A percentile compares a stretch with the other conserved stretches of the same genome.
phyloP scores from a whole-genome alignment of 2,113 vertebrate species.

The Proteles cristata region DNA sequence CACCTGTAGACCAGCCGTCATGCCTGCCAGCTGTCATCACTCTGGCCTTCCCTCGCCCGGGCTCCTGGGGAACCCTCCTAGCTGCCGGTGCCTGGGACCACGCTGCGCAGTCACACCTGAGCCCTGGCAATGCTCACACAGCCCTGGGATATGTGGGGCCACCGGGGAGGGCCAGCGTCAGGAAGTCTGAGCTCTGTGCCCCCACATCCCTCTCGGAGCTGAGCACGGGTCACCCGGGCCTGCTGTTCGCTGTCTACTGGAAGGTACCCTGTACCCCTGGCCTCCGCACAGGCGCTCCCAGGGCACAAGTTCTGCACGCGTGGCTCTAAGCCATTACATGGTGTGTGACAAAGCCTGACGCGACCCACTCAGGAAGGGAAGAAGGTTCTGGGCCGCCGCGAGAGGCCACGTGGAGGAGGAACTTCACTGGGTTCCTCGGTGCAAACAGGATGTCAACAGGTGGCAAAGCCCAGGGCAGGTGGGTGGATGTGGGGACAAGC shows the following conservation, averaged over 20 bases:
- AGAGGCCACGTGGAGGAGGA: background rate
- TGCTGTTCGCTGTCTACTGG: background rate
- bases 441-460: background rate
- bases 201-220: background rate
- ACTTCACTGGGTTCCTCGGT: background rate
- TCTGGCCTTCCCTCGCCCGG: background rate
- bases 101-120: background rate
- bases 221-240: background rate
- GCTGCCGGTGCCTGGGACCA: background rate
- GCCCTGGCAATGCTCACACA: accelerated
- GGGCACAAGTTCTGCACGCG: background rate
- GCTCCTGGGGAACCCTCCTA: background rate
- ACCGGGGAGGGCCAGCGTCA: accelerated
- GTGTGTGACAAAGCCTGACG: background rate
- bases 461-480: background rate
- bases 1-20: background rate
- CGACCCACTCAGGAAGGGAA: background rate
- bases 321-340: background rate
- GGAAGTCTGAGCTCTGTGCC: background rate
- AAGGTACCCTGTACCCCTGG: background rate
- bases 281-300: background rate
- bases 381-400: background rate
- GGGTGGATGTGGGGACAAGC: background rate
- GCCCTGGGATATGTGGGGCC: background rate
- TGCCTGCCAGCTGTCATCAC: background rate